Evolutionary conservation across 1,140 invertebrate genomes (phyloP).

Genomic region (Coboldia fuscipes): DNA sequence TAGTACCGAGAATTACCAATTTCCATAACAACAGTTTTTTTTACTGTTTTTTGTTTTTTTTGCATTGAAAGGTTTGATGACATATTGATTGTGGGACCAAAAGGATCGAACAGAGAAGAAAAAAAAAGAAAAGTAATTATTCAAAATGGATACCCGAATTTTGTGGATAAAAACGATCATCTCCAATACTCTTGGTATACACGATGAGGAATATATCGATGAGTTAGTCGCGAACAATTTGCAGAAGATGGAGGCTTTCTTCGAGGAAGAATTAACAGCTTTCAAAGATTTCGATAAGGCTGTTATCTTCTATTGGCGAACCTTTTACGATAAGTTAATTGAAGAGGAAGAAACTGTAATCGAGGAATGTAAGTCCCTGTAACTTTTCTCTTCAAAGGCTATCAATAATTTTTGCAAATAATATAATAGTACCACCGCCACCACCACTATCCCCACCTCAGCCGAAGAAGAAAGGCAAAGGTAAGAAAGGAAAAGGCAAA

Average conservation of each 20-base stretch:
- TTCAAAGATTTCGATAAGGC: conserved; percentile 22
- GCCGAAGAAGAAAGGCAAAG: conserved; percentile 13
- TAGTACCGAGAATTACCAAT: too few relatives aligned
- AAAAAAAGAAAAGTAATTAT: too few relatives aligned
- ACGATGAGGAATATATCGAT: conserved; percentile 11
- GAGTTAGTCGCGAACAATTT: conserved; percentile 6
- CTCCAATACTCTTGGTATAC: conserved; percentile 14
- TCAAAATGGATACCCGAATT: conserved; percentile 6
- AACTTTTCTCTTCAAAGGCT: neutral
- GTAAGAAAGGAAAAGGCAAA: conserved; percentile 3
- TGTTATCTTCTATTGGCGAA: conserved; percentile 29
- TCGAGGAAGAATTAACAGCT: conserved; percentile 17
- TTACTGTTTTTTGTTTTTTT: too few relatives aligned
- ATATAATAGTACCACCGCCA: conserved; percentile 6
- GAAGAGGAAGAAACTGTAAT: conserved; percentile 30
- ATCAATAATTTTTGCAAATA: neutral
- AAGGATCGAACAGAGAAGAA: too few relatives aligned
- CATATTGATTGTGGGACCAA: too few relatives aligned
- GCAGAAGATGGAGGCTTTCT: conserved; percentile 14
- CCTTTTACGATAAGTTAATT: conserved; percentile 24
- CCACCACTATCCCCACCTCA: conserved; percentile 3
- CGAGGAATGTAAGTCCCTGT: conserved; percentile 26
- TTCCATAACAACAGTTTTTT: too few relatives aligned
- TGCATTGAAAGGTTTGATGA: too few relatives aligned
- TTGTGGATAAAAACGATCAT: conserved; percentile 15